Percentiles rank a stretch among this genome's conserved stretches.
phyloP scores from a whole-genome alignment of 2,888 invertebrate species.

The Helicoverpa assulta region DNA sequence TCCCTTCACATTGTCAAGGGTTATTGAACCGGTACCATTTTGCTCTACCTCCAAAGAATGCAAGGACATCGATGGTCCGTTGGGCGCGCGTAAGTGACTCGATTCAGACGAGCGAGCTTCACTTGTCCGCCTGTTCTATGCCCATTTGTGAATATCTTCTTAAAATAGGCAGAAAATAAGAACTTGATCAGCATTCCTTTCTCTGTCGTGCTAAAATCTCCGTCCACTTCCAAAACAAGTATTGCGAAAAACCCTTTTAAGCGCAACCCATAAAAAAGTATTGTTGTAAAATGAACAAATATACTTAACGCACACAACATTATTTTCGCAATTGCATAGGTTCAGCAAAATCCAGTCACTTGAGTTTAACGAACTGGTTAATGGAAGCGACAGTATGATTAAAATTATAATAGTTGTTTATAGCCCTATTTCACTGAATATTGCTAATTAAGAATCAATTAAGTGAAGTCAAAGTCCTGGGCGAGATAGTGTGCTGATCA shows the following conservation, averaged over 20 bases:
- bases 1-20: constrained; percentile 87
- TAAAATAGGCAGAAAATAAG: constrained; percentile 9
- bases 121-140: constrained; percentile 36
- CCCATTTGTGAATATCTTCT: constrained; percentile 23
- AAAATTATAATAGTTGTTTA: constrained; percentile 57
- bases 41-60: constrained; percentile 85
- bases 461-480: constrained; percentile 61
- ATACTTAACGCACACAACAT: constrained; percentile 39
- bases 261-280: constrained; percentile 51
- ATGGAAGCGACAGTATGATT: constrained; percentile 51
- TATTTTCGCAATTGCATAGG: constrained; percentile 44
- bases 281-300: constrained; percentile 59
- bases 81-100: constrained; percentile 60
- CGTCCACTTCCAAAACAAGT: constrained; percentile 73
- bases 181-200: constrained; percentile 13
- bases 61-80: constrained; percentile 84
- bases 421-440: constrained; percentile 45
- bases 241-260: constrained; percentile 80
- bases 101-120: constrained; percentile 48
- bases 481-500: constrained; percentile 52
- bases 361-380: constrained; percentile 55
- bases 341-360: constrained; percentile 36
- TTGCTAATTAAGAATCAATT: constrained; percentile 56
- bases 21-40: constrained; percentile 86
- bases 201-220: constrained; percentile 64